phyloP scores from a whole-genome alignment of 2,888 invertebrate genomes.

The Ceraclea dissimilis region DNA sequence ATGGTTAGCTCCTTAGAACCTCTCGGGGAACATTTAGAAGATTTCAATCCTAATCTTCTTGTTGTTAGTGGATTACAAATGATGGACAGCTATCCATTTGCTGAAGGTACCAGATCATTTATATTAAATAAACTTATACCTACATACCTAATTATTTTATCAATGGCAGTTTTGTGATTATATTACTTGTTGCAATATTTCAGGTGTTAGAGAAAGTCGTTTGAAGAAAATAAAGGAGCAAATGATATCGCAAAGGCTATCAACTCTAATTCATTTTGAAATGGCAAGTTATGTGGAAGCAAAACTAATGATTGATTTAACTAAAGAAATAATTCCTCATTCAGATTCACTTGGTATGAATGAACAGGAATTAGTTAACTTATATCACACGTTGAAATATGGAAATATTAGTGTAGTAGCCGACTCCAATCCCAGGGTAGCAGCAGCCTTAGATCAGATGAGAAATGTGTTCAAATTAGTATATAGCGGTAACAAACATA shows the following conservation, averaged over 20 bases:
- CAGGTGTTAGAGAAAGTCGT: slow-evolving; percentile 57
- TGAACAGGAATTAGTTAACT: slow-evolving; percentile 76
- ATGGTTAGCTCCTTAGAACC: slow-evolving; percentile 63
- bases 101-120: slow-evolving; percentile 45
- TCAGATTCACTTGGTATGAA: slow-evolving; percentile 83
- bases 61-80: slow-evolving; percentile 80
- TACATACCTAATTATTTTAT: no score
- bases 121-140: neutral
- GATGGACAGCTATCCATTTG: slow-evolving; percentile 79
- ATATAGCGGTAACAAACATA: slow-evolving; percentile 38
- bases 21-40: slow-evolving; percentile 52
- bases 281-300: slow-evolving; percentile 80
- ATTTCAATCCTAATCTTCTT: slow-evolving; percentile 62
- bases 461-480: slow-evolving; percentile 55
- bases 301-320: slow-evolving; percentile 56
- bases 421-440: slow-evolving; percentile 73
- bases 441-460: slow-evolving; percentile 75
- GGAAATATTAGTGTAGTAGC: slow-evolving; percentile 67
- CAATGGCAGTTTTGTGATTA: no score
- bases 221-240: slow-evolving; percentile 58
- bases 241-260: slow-evolving; percentile 50
- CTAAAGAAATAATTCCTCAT: slow-evolving; percentile 60
- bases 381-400: slow-evolving; percentile 60
- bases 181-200: no score
- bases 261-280: slow-evolving; percentile 72